phyloP scores from a whole-genome alignment of 2,113 vertebrate genomes.

The Dromiciops gliroides region DNA sequence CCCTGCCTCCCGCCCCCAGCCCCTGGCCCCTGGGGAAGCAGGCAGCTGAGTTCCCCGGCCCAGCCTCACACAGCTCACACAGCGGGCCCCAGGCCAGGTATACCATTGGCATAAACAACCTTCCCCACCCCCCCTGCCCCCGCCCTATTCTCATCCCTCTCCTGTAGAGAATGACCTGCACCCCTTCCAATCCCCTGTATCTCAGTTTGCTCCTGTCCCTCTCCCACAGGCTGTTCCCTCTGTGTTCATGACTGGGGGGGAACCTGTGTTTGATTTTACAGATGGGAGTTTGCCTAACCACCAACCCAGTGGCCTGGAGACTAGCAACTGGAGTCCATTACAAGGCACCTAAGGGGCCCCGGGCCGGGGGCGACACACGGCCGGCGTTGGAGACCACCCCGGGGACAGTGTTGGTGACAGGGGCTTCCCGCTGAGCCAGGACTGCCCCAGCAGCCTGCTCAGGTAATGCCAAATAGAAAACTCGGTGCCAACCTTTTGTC shows the following conservation, averaged over 20 bases:
- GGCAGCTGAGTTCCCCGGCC: neutral
- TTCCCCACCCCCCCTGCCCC: neutral
- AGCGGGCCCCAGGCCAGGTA: neutral
- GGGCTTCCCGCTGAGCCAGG: constrained; percentile 78
- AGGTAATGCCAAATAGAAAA: constrained; percentile 58
- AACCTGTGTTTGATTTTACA: constrained; percentile 80
- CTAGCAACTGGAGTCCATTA: constrained; percentile 79
- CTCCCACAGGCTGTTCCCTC: neutral
- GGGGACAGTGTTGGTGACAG: constrained; percentile 68
- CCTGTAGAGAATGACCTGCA: neutral
- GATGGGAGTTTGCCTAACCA: constrained; percentile 85
- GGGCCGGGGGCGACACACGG: constrained; percentile 72
- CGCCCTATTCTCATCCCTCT: neutral
- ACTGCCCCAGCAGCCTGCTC: constrained; percentile 56
- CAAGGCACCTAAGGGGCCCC: constrained; percentile 76
- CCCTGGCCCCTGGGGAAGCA: neutral
- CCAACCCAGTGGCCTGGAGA: constrained; percentile 83
- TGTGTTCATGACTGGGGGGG: neutral
- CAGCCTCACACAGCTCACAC: neutral
- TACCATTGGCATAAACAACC: neutral
- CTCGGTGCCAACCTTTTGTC: constrained; percentile 15
- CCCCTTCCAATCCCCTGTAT: neutral
- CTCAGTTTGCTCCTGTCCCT: neutral
- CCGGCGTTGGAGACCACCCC: constrained; percentile 70
- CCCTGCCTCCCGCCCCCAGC: neutral